A percentile compares a stretch with the other conserved stretches of the same genome.
Conservation (phyloP, 2,113 vertebrate genomes). For the Anhinga rufa region DNA sequence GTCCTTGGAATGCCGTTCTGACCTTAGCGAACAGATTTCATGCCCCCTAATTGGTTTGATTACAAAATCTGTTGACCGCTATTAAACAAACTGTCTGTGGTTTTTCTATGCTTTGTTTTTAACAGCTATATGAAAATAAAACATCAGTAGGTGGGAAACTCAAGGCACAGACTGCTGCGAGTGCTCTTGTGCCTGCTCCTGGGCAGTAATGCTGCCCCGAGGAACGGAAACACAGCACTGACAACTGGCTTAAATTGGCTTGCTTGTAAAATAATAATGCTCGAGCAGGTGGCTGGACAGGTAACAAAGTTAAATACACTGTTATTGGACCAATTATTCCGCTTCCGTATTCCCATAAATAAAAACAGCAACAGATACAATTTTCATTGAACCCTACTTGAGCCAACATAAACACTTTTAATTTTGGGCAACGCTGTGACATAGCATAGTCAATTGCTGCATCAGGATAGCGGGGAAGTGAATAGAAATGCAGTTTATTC, state of each 20-base stretch:
- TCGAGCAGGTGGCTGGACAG: background rate
- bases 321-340: background rate
- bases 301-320: background rate
- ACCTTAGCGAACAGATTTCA: background rate
- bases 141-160: no score
- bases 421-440: background rate
- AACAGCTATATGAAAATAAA: background rate
- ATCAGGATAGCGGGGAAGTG: background rate
- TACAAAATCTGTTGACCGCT: background rate
- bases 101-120: background rate
- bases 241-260: background rate
- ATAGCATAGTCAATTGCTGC: background rate
- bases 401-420: background rate
- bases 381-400: background rate
- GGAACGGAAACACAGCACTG: background rate
- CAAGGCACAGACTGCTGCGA: background rate
- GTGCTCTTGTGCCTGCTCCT: background rate
- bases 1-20: background rate
- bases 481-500: background rate
- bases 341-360: background rate
- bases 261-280: no score
- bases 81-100: background rate
- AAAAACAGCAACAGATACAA: background rate
- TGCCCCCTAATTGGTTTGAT: background rate
- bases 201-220: background rate